Conservation (phyloP, 1,140 invertebrate species). For the Sitodiplosis mosellana region DNA sequence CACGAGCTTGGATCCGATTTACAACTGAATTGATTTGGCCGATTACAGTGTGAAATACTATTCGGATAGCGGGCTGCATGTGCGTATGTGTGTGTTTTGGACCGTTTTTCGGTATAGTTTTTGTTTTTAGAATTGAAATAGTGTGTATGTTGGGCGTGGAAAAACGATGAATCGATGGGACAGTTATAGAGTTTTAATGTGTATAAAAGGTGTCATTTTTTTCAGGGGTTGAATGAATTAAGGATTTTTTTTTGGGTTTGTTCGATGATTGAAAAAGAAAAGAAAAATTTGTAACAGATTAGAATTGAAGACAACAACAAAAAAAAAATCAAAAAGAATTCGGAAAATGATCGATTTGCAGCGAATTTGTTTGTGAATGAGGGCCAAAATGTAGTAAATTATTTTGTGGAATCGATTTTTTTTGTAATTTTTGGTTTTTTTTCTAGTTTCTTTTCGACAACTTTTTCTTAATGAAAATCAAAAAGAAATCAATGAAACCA, state of each 20-base stretch:
- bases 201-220: too few species aligned
- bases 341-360: neutral
- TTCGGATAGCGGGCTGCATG: neutral
- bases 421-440: too few species aligned
- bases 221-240: too few species aligned
- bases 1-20: slow-evolving; percentile 26
- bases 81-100: neutral
- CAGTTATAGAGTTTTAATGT: neutral
- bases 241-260: neutral
- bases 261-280: neutral
- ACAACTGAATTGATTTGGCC: slow-evolving; percentile 22
- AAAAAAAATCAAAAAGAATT: neutral
- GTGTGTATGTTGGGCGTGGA: neutral
- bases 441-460: too few species aligned
- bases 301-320: neutral
- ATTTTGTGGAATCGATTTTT: too few species aligned
- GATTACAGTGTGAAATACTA: slow-evolving; percentile 8
- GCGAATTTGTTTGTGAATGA: too few species aligned
- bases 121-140: neutral
- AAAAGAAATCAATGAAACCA: too few species aligned
- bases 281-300: neutral
- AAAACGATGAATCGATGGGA: neutral
- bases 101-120: neutral
- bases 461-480: too few species aligned
- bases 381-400: too few species aligned